Evolutionary conservation across 2,888 invertebrate species (phyloP).

Genomic region (Caenorhabditis sp.): DNA sequence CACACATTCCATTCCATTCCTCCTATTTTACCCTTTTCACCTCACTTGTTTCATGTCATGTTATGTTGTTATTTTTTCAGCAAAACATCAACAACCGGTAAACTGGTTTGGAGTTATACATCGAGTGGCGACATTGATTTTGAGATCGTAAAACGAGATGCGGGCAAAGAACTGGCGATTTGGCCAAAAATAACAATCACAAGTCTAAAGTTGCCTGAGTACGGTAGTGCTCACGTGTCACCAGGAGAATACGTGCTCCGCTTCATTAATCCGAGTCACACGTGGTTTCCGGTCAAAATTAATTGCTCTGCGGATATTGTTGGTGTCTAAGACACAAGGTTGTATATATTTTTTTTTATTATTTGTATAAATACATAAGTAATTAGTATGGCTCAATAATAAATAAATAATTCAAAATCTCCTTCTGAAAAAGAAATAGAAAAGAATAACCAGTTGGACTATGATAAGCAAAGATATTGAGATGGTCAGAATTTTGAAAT

Average conservation of each 20-base stretch:
- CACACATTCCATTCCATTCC: too few species aligned
- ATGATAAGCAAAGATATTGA: background rate
- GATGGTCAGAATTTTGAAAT: background rate
- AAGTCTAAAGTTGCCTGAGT: constrained; percentile 61
- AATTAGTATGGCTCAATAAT: background rate
- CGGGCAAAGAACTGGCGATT: constrained; percentile 51
- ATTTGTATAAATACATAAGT: background rate
- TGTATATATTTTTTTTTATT: background rate
- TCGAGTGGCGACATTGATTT: constrained; percentile 62
- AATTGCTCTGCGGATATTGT: constrained; percentile 29
- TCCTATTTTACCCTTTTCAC: background rate
- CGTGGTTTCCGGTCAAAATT: constrained; percentile 61
- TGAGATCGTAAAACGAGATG: constrained; percentile 54
- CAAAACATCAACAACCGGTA: constrained; percentile 43
- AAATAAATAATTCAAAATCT: background rate
- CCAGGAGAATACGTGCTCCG: constrained; percentile 55
- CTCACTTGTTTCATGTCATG: background rate
- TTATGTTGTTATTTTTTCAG: constrained; percentile 36
- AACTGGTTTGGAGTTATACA: constrained; percentile 63
- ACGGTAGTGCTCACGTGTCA: constrained; percentile 42
- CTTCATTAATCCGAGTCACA: constrained; percentile 56
- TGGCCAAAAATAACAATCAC: constrained; percentile 64
- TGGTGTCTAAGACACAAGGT: background rate
- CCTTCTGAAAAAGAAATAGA: background rate
- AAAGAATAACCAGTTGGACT: background rate